These are phyloP conservation scores for Pseudomyrmex dendroicus DNA, from an alignment of 1,140 invertebrate species.

Conservation along the genomic window DNA sequence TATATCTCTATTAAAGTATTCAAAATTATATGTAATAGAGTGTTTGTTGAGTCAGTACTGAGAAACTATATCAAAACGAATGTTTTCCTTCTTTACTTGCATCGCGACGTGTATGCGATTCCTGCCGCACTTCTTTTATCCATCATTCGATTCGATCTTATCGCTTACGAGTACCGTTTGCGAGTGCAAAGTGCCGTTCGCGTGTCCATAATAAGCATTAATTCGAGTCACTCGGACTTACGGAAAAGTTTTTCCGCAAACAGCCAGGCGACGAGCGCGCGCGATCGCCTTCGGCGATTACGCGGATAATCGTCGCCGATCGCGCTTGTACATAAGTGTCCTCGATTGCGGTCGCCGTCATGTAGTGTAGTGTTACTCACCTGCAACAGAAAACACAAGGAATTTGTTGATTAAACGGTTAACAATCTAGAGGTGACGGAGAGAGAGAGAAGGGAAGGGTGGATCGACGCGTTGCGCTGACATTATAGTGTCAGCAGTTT, in stretches of 20 bases:
- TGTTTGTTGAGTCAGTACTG: neutral
- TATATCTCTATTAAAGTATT: too few species aligned
- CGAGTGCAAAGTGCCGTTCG: constrained; percentile 37
- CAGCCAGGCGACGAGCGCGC: neutral
- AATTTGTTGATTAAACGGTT: constrained; percentile 64
- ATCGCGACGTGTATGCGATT: neutral
- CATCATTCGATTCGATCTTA: constrained; percentile 55
- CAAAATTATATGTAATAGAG: too few species aligned
- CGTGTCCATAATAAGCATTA: constrained; percentile 55
- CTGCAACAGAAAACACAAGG: constrained; percentile 68
- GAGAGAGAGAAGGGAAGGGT: neutral
- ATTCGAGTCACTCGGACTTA: constrained; percentile 55
- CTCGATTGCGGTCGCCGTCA: constrained; percentile 29
- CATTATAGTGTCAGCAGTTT: constrained; percentile 61
- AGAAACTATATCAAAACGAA: neutral
- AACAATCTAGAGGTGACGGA: constrained; percentile 22
- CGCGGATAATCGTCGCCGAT: constrained; percentile 26
- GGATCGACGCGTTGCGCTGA: constrained; percentile 35
- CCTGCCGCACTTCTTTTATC: constrained; percentile 2
- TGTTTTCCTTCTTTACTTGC: neutral
- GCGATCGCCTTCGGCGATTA: constrained; percentile 50
- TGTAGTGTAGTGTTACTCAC: constrained; percentile 65
- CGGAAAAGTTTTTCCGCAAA: constrained; percentile 58
- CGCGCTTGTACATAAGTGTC: constrained; percentile 6
- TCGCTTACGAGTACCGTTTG: constrained; percentile 50